A percentile compares a stretch with the other conserved stretches of the same genome.
Conservation (phyloP, 2,113 vertebrate species). For the Xenus cinereus region DNA sequence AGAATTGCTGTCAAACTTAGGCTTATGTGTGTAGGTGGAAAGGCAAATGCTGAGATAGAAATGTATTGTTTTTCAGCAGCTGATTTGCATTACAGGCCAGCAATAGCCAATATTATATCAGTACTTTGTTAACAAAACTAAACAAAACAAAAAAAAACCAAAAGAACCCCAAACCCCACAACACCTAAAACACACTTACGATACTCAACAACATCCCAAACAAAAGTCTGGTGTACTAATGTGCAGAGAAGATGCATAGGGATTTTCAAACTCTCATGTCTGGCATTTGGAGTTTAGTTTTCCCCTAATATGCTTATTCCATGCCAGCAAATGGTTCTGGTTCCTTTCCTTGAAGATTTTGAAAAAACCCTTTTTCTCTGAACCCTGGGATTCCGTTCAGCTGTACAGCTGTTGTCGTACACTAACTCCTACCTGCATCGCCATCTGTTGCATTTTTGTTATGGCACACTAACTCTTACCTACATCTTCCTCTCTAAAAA, state of each 20-base stretch:
- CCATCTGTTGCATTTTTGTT: background rate
- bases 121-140: background rate
- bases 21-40: background rate
- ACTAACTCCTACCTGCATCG: background rate
- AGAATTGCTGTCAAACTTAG: background rate
- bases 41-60: background rate
- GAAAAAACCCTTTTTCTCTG: background rate
- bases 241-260: background rate
- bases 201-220: background rate
- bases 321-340: background rate
- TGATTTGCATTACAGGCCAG: background rate
- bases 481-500: background rate
- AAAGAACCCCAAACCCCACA: background rate
- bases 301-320: background rate
- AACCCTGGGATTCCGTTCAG: background rate
- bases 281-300: background rate
- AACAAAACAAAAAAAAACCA: background rate
- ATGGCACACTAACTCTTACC: background rate
- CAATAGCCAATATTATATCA: background rate
- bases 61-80: background rate
- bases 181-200: background rate
- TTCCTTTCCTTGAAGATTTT: background rate
- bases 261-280: background rate
- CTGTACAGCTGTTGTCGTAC: background rate
- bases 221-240: background rate